These are phyloP conservation scores for Platycercus adscitus DNA, from an alignment of 2,113 vertebrate genomes.

Conservation along the genomic window DNA sequence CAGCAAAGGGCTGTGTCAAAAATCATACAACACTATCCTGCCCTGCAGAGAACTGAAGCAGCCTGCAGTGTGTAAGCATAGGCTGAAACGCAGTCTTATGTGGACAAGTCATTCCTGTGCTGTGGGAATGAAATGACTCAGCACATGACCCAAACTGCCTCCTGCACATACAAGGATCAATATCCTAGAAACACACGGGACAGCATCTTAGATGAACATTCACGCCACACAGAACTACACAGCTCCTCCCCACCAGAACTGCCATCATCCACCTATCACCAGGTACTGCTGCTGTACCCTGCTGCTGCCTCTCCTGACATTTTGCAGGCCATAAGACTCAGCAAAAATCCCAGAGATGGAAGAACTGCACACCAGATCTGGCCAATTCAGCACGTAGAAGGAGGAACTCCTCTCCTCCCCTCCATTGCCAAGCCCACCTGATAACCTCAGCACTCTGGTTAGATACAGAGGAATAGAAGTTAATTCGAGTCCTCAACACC, in stretches of 20 bases:
- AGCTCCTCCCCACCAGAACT: background rate
- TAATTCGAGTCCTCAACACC: accelerated
- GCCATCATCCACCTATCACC: too few species aligned
- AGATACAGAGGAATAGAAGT: background rate
- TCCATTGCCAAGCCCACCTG: background rate
- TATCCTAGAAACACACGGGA: background rate
- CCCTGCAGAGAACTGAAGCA: background rate
- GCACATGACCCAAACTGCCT: background rate
- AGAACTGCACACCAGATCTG: background rate
- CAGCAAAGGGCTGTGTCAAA: background rate
- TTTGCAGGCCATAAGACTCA: background rate
- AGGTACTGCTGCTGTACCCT: background rate
- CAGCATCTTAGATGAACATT: background rate
- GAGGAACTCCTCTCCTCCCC: background rate
- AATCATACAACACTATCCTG: background rate
- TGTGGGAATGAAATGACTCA: background rate
- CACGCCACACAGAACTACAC: background rate
- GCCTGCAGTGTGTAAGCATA: background rate
- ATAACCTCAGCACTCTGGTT: background rate
- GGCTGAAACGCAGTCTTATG: background rate
- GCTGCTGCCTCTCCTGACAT: background rate
- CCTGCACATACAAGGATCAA: background rate
- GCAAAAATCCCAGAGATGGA: background rate
- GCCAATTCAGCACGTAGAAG: background rate
- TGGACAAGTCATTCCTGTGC: background rate